These are phyloP conservation scores for Hippasteria phrygiana DNA, from an alignment of 53 echinoderm and acorn worm genomes.

Conservation along the genomic window DNA sequence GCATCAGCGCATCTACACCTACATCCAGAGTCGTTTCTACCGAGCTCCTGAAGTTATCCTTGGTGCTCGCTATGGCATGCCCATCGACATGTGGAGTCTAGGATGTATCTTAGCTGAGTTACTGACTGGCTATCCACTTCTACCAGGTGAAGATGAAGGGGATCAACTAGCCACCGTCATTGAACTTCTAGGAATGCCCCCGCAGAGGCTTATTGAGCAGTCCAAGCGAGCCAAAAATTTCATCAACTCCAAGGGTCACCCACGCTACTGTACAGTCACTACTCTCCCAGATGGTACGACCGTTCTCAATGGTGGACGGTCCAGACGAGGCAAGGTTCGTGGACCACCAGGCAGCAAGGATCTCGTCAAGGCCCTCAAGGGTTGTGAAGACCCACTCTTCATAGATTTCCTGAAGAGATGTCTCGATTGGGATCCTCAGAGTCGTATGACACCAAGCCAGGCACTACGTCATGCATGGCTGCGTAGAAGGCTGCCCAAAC, in stretches of 20 bases:
- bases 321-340: slow-evolving; percentile 91
- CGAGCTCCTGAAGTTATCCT: slow-evolving; percentile 98
- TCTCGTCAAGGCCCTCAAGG: slow-evolving; percentile 96
- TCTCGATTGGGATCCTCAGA: slow-evolving; percentile 98
- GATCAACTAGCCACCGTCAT: slow-evolving; percentile 98
- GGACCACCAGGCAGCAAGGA: slow-evolving; percentile 98
- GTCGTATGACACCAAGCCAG: slow-evolving; percentile 94
- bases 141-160: slow-evolving; percentile 98
- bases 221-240: slow-evolving; percentile 99
- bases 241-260: slow-evolving; percentile 99
- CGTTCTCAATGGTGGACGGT: slow-evolving; percentile 98
- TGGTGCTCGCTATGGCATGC: slow-evolving; percentile 98
- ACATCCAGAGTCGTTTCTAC: slow-evolving; percentile 99
- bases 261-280: slow-evolving; percentile 95
- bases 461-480: slow-evolving; percentile 99
- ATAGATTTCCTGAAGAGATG: slow-evolving; percentile 95
- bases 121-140: slow-evolving; percentile 97
- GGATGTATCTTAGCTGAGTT: slow-evolving; percentile 98
- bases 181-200: slow-evolving; percentile 96
- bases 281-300: slow-evolving; percentile 97
- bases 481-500: slow-evolving; percentile 93
- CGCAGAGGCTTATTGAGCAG: slow-evolving; percentile 89
- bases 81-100: slow-evolving; percentile 99
- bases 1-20: slow-evolving; percentile 99
- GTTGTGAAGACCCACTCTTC: slow-evolving; percentile 94